A percentile compares a stretch with the other conserved stretches of the same genome.
These are phyloP conservation scores for Sclerurus mexicanus DNA, from an alignment of 2,113 vertebrate species.

Conservation along the genomic window DNA sequence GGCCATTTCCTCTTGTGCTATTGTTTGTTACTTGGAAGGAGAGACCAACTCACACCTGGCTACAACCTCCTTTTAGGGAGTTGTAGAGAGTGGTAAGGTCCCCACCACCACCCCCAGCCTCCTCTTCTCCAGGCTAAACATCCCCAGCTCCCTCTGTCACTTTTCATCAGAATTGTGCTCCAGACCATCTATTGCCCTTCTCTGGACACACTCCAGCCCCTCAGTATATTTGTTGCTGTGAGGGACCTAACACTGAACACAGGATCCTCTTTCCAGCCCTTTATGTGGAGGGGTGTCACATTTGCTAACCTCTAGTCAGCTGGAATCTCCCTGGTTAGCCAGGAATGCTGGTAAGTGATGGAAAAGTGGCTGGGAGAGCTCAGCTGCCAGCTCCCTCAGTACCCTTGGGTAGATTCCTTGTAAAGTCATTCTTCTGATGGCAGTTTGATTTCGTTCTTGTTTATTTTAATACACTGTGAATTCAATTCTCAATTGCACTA, in stretches of 20 bases:
- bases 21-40: neutral
- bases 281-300: neutral
- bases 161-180: neutral
- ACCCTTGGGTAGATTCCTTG: neutral
- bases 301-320: neutral
- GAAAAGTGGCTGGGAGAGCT: neutral
- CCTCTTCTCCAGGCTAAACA: neutral
- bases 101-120: neutral
- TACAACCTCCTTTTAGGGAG: neutral
- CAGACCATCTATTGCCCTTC: neutral
- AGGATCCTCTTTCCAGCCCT: neutral
- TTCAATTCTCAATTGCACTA: neutral
- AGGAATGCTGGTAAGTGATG: neutral
- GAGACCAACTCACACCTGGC: accelerated
- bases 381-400: neutral
- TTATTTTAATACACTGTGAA: conserved; percentile 20
- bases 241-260: neutral
- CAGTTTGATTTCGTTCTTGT: neutral
- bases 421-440: neutral
- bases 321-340: neutral
- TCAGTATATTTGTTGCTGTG: neutral
- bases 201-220: neutral
- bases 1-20: neutral
- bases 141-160: neutral
- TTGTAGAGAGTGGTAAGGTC: neutral